Percentiles rank a stretch among this genome's conserved stretches.
Evolutionary conservation across 2,113 vertebrate species (phyloP).

Genomic region (Oreocharis arfaki): DNA sequence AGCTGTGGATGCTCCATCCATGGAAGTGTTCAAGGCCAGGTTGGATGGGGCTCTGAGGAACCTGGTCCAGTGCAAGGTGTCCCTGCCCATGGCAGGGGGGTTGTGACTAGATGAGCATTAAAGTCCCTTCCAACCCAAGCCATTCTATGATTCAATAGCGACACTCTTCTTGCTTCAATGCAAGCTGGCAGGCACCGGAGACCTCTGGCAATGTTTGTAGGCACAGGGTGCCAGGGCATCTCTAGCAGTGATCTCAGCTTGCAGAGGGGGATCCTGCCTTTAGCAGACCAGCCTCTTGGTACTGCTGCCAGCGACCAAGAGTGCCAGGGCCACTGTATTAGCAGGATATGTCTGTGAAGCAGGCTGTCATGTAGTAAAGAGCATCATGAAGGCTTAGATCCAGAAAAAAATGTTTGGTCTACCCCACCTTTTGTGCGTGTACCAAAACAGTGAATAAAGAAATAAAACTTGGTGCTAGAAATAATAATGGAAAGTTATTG

Average conservation of each 20-base stretch:
- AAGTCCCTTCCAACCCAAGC: neutral
- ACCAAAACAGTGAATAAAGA: neutral
- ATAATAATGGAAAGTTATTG: neutral
- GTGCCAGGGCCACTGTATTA: neutral
- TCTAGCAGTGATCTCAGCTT: neutral
- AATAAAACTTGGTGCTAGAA: neutral
- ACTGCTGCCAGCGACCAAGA: neutral
- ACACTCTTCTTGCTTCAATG: fast-evolving
- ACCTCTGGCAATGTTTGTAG: neutral
- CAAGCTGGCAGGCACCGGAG: fast-evolving
- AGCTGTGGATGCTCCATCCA: neutral
- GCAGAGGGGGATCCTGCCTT: neutral
- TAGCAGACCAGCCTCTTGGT: neutral
- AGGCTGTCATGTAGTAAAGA: neutral
- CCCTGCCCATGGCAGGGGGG: neutral
- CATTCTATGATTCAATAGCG: neutral
- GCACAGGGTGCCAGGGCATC: neutral
- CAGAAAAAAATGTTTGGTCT: neutral
- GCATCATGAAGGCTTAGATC: neutral
- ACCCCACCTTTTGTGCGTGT: neutral
- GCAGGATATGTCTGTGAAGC: neutral
- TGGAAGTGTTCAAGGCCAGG: neutral
- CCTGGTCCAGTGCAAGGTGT: neutral
- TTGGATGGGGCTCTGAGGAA: neutral
- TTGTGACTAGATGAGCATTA: neutral